Conservation (phyloP, 2,113 vertebrate genomes). For the Camelus bactrianus region DNA sequence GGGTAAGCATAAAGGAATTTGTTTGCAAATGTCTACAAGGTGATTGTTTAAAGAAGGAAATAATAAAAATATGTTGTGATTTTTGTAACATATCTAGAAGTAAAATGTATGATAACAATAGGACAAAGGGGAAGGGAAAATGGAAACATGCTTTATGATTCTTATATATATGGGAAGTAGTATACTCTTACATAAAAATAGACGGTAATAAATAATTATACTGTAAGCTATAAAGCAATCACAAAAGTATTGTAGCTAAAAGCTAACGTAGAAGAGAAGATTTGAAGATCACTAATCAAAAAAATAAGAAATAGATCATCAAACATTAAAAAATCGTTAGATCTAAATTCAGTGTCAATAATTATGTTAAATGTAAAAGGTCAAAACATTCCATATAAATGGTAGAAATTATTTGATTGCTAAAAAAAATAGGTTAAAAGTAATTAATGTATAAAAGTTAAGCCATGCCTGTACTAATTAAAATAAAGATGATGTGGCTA, state of each 20-base stretch:
- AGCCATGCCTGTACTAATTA: background rate
- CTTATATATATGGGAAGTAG: background rate
- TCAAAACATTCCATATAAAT: background rate
- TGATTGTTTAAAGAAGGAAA: background rate
- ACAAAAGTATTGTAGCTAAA: background rate
- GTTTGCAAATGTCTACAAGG: background rate
- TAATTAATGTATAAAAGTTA: background rate
- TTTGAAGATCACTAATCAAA: background rate
- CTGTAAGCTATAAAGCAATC: background rate
- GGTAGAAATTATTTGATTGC: background rate
- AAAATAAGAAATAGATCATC: background rate
- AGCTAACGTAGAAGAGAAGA: background rate
- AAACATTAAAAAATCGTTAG: background rate
- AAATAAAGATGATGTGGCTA: background rate
- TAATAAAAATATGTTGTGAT: background rate
- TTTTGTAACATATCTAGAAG: background rate
- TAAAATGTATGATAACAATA: background rate
- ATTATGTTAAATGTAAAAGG: background rate
- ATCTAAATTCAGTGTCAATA: background rate
- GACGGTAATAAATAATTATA: background rate
- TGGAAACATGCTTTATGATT: background rate
- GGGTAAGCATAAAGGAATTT: background rate
- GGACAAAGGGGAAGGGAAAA: background rate
- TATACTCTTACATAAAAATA: background rate
- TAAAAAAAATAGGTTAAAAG: background rate